phyloP scores from a whole-genome alignment of 2,797 vertebrate genomes.

The Pipistrellus nathusii region DNA sequence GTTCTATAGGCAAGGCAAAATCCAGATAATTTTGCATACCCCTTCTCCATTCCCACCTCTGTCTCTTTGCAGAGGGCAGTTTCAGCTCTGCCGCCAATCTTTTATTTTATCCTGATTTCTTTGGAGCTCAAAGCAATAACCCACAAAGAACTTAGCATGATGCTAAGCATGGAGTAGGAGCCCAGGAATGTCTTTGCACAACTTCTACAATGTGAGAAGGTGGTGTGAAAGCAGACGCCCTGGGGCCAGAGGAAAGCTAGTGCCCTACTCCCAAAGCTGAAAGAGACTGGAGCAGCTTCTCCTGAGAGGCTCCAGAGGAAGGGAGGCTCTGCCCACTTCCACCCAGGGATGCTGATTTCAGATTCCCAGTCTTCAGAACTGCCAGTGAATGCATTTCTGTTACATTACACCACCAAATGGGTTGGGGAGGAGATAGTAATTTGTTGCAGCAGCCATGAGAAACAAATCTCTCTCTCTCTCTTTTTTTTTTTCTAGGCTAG shows the following conservation, averaged over 20 bases:
- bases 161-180: background rate
- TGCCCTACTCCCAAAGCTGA: background rate
- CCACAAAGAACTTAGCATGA: background rate
- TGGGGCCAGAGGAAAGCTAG: background rate
- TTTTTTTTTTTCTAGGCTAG: background rate
- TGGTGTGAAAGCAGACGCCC: rapidly evolving
- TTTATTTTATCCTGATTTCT: background rate
- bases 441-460: background rate
- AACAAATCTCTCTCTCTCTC: background rate
- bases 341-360: rapidly evolving
- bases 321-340: rapidly evolving
- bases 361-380: background rate
- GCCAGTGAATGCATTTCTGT: background rate
- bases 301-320: background rate
- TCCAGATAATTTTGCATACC: background rate
- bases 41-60: background rate
- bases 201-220: background rate
- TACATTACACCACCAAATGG: background rate
- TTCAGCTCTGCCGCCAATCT: background rate
- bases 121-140: background rate
- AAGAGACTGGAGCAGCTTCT: background rate
- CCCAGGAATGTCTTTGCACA: background rate
- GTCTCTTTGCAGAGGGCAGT: background rate
- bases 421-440: background rate
- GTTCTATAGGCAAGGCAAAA: background rate